Conservation (phyloP, 1,140 invertebrate genomes). For the Lepidurus packardi region DNA sequence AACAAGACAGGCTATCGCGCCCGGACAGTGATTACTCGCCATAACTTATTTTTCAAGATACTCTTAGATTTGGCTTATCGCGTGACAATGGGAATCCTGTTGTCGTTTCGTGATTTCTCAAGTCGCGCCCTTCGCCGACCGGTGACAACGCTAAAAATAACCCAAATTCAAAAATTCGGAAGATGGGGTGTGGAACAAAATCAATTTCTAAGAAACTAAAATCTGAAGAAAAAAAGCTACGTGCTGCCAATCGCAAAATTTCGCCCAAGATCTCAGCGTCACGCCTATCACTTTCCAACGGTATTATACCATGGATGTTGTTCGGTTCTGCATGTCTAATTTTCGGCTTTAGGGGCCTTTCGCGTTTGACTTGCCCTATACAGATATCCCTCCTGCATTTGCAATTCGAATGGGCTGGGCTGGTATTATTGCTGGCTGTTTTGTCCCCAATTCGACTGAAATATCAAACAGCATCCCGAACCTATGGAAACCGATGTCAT, state of each 20-base stretch:
- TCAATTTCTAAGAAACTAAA: background rate
- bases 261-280: background rate
- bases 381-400: background rate
- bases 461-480: no score
- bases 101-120: background rate
- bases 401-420: background rate
- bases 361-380: background rate
- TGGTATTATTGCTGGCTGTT: background rate
- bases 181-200: no score
- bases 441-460: no score
- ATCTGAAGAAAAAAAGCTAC: background rate
- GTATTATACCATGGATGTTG: background rate
- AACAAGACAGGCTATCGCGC: background rate
- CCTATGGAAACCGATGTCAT: background rate
- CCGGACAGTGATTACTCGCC: background rate
- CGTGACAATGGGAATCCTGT: background rate
- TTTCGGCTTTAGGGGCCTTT: background rate
- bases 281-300: background rate
- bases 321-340: slow-evolving; percentile 1
- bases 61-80: background rate
- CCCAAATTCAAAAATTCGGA: no score
- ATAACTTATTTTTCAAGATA: background rate
- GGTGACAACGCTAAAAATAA: background rate
- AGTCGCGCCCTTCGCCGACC: background rate
- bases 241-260: background rate